Evolutionary conservation across 2,113 vertebrate genomes (phyloP).

Genomic region (Paradisaea rubra): DNA sequence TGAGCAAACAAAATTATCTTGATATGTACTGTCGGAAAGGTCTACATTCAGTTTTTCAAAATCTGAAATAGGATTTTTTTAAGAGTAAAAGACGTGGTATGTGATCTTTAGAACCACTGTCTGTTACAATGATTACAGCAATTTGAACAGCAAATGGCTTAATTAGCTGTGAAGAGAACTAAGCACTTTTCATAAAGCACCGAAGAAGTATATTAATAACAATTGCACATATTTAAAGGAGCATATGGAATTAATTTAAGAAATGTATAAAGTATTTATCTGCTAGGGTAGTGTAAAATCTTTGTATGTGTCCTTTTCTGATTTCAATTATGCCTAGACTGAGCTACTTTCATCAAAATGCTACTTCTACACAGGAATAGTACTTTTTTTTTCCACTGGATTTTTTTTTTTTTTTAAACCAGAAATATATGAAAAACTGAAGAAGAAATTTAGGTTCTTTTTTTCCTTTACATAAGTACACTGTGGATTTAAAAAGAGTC

Average conservation of each 20-base stretch:
- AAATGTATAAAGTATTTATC: neutral
- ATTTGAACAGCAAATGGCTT: neutral
- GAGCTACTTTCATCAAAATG: neutral
- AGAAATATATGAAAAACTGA: neutral
- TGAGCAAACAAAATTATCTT: neutral
- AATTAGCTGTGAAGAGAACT: neutral
- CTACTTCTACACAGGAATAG: neutral
- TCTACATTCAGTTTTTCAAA: neutral
- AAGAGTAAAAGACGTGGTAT: neutral
- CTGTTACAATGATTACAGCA: neutral
- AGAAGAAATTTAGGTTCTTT: neutral
- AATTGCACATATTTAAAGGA: neutral
- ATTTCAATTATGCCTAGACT: neutral
- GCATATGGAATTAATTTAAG: neutral
- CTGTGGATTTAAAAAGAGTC: neutral
- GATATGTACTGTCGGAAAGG: neutral
- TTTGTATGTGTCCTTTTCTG: neutral
- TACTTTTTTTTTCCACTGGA: neutral
- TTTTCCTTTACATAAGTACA: neutral
- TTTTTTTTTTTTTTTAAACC: no score
- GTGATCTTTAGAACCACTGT: neutral
- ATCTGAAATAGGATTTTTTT: neutral
- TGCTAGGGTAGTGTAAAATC: neutral
- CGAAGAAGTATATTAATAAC: neutral
- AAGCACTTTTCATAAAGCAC: neutral